Conservation (phyloP, 2,113 vertebrate genomes). For the Periophthalmodon schlosseri region DNA sequence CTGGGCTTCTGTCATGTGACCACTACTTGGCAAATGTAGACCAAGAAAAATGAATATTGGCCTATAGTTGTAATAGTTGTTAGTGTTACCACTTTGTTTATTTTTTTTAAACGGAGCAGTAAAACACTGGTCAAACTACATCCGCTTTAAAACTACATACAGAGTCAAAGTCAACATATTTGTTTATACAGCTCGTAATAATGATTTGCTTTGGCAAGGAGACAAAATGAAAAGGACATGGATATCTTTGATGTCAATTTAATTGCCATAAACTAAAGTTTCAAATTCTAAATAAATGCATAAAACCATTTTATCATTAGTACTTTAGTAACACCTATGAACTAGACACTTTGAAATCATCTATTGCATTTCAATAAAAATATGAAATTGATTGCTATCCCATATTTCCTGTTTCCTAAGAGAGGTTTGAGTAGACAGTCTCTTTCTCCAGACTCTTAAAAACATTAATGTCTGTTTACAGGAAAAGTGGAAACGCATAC, state of each 20-base stretch:
- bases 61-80: too few relatives aligned
- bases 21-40: too few relatives aligned
- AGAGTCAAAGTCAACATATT: neutral
- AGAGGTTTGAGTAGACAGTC: neutral
- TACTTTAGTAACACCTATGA: too few relatives aligned
- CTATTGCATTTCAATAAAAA: too few relatives aligned
- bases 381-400: too few relatives aligned
- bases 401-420: neutral
- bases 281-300: too few relatives aligned
- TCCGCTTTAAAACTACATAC: neutral
- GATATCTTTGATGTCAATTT: neutral
- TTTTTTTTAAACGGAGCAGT: neutral
- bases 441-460: neutral
- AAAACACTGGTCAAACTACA: neutral
- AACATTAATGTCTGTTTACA: constrained; percentile 28
- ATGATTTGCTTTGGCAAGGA: neutral
- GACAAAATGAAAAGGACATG: neutral
- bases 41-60: too few relatives aligned
- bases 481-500: constrained; percentile 45
- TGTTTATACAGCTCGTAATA: neutral
- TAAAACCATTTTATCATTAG: too few relatives aligned
- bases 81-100: neutral
- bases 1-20: too few relatives aligned
- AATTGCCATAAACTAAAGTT: neutral
- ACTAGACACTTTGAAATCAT: too few relatives aligned